These are phyloP conservation scores for Diabrotica undecimpunctata DNA, from an alignment of 1,140 invertebrate species.

Conservation along the genomic window DNA sequence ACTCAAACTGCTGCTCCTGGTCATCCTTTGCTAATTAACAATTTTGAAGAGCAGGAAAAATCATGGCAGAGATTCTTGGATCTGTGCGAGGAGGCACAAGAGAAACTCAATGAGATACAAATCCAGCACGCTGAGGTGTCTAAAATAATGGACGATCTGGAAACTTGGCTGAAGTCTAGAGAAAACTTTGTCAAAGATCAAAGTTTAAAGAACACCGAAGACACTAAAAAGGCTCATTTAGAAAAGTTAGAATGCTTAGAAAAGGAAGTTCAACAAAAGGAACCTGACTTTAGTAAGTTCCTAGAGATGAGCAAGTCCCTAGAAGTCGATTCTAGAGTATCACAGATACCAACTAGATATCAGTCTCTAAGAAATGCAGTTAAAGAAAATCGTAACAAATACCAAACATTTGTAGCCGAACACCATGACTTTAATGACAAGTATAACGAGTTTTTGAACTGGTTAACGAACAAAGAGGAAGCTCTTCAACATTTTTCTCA, in stretches of 20 bases:
- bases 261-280: constrained; percentile 69
- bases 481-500: constrained; percentile 76
- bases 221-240: constrained; percentile 77
- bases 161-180: constrained; percentile 79
- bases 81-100: constrained; percentile 64
- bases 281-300: constrained; percentile 66
- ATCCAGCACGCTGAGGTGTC: constrained; percentile 79
- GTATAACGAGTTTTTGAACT: constrained; percentile 71
- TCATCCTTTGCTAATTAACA: constrained; percentile 68
- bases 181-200: constrained; percentile 85
- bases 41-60: constrained; percentile 70
- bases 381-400: constrained; percentile 74
- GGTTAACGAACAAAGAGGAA: constrained; percentile 66
- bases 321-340: constrained; percentile 75
- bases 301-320: constrained; percentile 67
- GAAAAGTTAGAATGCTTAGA: constrained; percentile 73
- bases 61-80: constrained; percentile 75
- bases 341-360: constrained; percentile 77
- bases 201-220: constrained; percentile 79
- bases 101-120: constrained; percentile 66
- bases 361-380: constrained; percentile 79
- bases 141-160: constrained; percentile 68
- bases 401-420: constrained; percentile 80
- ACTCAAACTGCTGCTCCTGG: constrained; percentile 76
- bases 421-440: constrained; percentile 78